Base-by-base conservation (phyloP, 2,888 invertebrate genomes). In the Embidobia sp. region DNA sequence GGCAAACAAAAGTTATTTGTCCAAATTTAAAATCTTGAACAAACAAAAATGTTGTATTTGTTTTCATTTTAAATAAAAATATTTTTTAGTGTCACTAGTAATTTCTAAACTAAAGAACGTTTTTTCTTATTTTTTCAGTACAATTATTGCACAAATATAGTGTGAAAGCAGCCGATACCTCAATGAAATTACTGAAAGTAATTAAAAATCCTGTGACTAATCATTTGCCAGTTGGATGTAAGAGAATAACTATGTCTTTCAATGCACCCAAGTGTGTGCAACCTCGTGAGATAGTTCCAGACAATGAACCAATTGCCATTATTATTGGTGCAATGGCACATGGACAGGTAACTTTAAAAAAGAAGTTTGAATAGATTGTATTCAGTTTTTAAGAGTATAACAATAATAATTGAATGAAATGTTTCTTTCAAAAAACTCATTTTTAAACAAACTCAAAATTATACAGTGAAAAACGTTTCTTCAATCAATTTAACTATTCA, bases 241-340 rank as follows among this genome's bases (percentile, higher is more conserved):
- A 92, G 79, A 99, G 98, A 90, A 91, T 97, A 57, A 94, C 94
- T 0, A 97, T 96, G 92, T 98, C 98, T 5, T 98, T 96, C 90
- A 94, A 95, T 79, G 94, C 97, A 0, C 94, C 94, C 80, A 92
- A 94, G 79, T 88, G 93, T n/a, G 87, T 91, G 11, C 90, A 94
- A 82, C 94, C 96, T 57, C 90, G 93, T 67, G 95, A 97, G 35
- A 88, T 98, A 27, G 96, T 97, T 5, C 96, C 96, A 0, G 90
- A 91, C 10, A 92, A 92, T 48, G 95, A 97, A 78, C 98, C 98
- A 0, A 92, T 98, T 66, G 97, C 95, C 0, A 91, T 99, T 80
- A 94, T 98, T 1, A 92, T 99, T 67, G 99, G 99, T 33, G 98
- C 99, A 1, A 98, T 99, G 95, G 99, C 99, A 0, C 97, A 98